These are phyloP conservation scores for Pandemis cinnamomeana DNA, from an alignment of 2,888 invertebrate species.

Conservation along the genomic window DNA sequence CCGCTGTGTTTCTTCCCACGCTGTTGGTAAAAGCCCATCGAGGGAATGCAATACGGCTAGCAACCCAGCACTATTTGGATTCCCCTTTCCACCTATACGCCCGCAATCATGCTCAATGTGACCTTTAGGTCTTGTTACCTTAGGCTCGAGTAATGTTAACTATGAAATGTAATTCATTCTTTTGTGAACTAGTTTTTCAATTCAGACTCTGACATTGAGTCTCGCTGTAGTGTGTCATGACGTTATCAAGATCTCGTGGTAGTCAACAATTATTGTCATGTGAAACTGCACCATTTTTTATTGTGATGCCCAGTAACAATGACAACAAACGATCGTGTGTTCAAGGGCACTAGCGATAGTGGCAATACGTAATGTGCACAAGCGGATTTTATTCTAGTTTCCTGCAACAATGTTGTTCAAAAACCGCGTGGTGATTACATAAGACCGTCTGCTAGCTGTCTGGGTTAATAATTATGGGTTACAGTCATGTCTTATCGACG, in stretches of 20 bases:
- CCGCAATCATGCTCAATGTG: too few species aligned
- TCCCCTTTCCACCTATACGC: too few species aligned
- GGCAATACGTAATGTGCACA: not conserved
- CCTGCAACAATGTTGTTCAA: slow-evolving; percentile 23
- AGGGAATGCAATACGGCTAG: too few species aligned
- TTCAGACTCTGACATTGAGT: slow-evolving; percentile 23
- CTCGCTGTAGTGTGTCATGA: slow-evolving; percentile 24
- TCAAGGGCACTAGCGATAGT: slow-evolving; percentile 7
- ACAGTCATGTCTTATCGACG: not conserved
- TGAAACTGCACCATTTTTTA: slow-evolving; percentile 13
- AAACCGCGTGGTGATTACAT: slow-evolving; percentile 12
- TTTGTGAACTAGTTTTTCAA: not conserved
- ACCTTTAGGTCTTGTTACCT: too few species aligned
- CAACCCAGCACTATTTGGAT: too few species aligned
- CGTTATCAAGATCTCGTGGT: slow-evolving; percentile 27
- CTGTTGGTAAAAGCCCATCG: too few species aligned
- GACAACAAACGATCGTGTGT: slow-evolving; percentile 4
- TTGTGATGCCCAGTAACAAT: slow-evolving; percentile 18
- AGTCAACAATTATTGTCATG: slow-evolving; percentile 25
- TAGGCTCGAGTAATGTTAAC: too few species aligned
- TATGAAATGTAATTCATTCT: not conserved
- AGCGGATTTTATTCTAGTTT: not conserved
- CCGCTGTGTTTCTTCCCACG: too few species aligned
- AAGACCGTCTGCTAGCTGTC: slow-evolving; percentile 32
- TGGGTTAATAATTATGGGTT: slow-evolving; percentile 1